These are phyloP conservation scores for Pogona vitticeps DNA, from an alignment of 2,113 vertebrate species.

Conservation along the genomic window DNA sequence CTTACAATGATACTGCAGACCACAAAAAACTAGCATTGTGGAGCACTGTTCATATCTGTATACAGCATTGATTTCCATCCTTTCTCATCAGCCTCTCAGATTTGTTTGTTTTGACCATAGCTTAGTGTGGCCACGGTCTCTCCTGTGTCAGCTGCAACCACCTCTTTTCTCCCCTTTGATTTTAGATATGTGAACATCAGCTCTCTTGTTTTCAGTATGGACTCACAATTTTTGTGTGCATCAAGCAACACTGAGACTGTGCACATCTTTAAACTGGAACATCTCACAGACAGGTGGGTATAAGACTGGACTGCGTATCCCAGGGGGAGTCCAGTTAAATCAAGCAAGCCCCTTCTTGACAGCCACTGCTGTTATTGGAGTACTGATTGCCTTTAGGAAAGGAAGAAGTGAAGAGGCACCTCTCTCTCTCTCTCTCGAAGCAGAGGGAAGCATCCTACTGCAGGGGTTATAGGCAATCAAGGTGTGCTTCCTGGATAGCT, in stretches of 20 bases:
- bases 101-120: background rate
- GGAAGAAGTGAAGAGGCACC: background rate
- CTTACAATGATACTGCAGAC: background rate
- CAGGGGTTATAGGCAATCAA: background rate
- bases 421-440: background rate
- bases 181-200: constrained; percentile 93
- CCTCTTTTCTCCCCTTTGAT: background rate
- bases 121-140: background rate
- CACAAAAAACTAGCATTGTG: too few species aligned
- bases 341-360: too few species aligned
- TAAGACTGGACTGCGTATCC: background rate
- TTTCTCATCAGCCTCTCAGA: background rate
- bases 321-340: background rate
- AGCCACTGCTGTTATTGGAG: background rate
- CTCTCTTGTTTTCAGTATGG: constrained; percentile 91
- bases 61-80: background rate
- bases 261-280: constrained; percentile 94
- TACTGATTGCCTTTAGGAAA: background rate
- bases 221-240: constrained; percentile 92
- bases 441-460: background rate
- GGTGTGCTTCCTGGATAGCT: background rate
- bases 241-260: constrained; percentile 96
- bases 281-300: constrained; percentile 83
- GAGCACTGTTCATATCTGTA: background rate
- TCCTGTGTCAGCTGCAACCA: background rate